phyloP scores from a whole-genome alignment of 2,888 invertebrate genomes.

The Drosophila subquinaria region DNA sequence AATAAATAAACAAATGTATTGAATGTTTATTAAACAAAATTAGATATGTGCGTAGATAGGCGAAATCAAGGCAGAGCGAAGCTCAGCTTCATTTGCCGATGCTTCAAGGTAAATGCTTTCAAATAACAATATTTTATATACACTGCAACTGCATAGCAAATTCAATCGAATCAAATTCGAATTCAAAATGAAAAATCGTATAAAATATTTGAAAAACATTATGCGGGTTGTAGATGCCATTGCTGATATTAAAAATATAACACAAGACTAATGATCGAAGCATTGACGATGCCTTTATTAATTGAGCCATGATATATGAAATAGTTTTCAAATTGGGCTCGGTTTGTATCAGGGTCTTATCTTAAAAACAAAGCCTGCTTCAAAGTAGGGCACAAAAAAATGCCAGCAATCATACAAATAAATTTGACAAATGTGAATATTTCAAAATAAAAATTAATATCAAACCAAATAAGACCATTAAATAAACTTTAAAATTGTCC shows the following conservation, averaged over 20 bases:
- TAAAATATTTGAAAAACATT: conserved; percentile 21
- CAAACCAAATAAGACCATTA: background rate
- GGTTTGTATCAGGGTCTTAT: conserved; percentile 51
- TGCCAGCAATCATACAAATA: background rate
- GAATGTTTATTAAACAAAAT: conserved; percentile 60
- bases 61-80: conserved; percentile 38
- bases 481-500: background rate
- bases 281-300: conserved; percentile 37
- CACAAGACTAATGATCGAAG: conserved; percentile 52
- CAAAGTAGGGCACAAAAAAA: background rate
- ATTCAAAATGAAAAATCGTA: conserved; percentile 54
- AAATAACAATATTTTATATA: conserved; percentile 50
- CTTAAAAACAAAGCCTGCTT: conserved; percentile 10
- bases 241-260: conserved; percentile 45
- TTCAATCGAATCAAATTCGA: conserved; percentile 17
- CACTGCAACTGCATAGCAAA: conserved; percentile 48
- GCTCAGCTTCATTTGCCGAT: conserved; percentile 46
- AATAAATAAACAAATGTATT: conserved; percentile 65
- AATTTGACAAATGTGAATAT: background rate
- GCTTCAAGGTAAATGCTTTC: conserved; percentile 68
- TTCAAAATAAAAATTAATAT: background rate
- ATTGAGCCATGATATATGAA: conserved; percentile 53
- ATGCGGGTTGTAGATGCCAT: conserved; percentile 54
- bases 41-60: conserved; percentile 75
- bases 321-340: conserved; percentile 24